Evolutionary conservation across 2,113 vertebrate genomes (phyloP).

Genomic region (Cromileptes altivelis): DNA sequence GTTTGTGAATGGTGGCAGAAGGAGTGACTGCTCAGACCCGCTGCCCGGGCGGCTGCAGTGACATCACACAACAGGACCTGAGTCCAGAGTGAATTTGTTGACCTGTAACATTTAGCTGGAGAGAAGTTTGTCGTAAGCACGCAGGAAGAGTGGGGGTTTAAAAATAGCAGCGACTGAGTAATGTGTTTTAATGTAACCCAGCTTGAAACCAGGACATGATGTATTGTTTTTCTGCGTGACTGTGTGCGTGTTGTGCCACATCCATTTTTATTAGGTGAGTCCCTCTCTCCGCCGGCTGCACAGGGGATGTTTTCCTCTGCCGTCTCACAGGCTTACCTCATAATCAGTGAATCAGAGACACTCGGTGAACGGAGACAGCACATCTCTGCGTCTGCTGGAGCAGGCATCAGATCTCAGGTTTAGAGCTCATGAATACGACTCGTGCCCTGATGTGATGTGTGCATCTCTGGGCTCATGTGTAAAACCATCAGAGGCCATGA

Average conservation of each 20-base stretch:
- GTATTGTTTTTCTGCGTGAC: conserved; percentile 32
- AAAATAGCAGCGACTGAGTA: conserved; percentile 46
- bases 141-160: conserved; percentile 11
- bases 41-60: not conserved
- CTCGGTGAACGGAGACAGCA: conserved; percentile 28
- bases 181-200: conserved; percentile 49
- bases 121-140: conserved; percentile 2
- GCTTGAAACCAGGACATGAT: conserved; percentile 30
- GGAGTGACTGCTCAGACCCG: not conserved
- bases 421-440: conserved; percentile 71
- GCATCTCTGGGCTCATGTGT: conserved; percentile 44
- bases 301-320: conserved; percentile 36
- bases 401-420: conserved; percentile 51
- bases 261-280: conserved; percentile 54
- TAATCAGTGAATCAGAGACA: conserved; percentile 61
- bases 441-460: conserved; percentile 8
- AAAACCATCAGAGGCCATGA: conserved; percentile 49
- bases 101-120: conserved; percentile 31
- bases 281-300: not conserved
- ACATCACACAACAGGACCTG: conserved; percentile 8
- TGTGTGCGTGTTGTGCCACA: conserved; percentile 19
- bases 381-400: conserved; percentile 37
- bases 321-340: conserved; percentile 25
- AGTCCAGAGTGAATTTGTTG: conserved; percentile 5
- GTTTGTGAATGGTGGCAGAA: conserved; percentile 13